These are phyloP conservation scores for Brachypterus glaber DNA, from an alignment of 2,888 invertebrate species.

Conservation along the genomic window DNA sequence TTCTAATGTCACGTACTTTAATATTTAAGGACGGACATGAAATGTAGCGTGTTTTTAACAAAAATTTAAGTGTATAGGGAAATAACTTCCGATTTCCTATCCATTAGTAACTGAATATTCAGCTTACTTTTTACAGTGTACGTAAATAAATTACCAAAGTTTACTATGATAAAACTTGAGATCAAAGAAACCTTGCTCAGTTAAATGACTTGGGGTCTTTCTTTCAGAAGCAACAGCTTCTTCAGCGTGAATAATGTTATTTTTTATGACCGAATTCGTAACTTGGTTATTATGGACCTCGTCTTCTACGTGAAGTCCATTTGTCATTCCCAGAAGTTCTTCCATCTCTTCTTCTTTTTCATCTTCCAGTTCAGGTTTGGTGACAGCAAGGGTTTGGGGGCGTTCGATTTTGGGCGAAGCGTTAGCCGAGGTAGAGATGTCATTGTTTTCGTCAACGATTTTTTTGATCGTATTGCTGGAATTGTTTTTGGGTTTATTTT, in stretches of 20 bases:
- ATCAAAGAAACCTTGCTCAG: constrained; percentile 61
- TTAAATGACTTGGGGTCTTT: constrained; percentile 41
- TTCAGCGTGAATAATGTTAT: too few relatives aligned
- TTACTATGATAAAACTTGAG: constrained; percentile 71
- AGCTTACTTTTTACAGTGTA: too few relatives aligned
- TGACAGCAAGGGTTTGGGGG: constrained; percentile 45
- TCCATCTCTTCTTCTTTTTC: constrained; percentile 21
- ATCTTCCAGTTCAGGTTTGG: constrained; percentile 27
- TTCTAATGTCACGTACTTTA: too few relatives aligned
- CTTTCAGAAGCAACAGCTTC: constrained; percentile 30
- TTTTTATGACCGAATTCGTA: too few relatives aligned
- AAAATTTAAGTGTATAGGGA: too few relatives aligned
- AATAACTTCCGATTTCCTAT: too few relatives aligned
- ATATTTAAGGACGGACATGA: too few relatives aligned
- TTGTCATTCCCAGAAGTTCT: constrained; percentile 15
- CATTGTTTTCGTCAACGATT: background rate
- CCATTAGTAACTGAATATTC: too few relatives aligned
- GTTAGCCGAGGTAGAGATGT: constrained; percentile 4
- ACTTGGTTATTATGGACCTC: constrained; percentile 9
- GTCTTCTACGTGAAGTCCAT: constrained; percentile 16
- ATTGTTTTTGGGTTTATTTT: background rate
- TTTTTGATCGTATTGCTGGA: too few relatives aligned
- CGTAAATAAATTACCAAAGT: constrained; percentile 53
- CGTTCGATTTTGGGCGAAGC: constrained; percentile 36
- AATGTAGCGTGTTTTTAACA: too few relatives aligned